Base-by-base conservation (phyloP, 2,113 vertebrate species). In the Nothobranchius kuhntae region DNA sequence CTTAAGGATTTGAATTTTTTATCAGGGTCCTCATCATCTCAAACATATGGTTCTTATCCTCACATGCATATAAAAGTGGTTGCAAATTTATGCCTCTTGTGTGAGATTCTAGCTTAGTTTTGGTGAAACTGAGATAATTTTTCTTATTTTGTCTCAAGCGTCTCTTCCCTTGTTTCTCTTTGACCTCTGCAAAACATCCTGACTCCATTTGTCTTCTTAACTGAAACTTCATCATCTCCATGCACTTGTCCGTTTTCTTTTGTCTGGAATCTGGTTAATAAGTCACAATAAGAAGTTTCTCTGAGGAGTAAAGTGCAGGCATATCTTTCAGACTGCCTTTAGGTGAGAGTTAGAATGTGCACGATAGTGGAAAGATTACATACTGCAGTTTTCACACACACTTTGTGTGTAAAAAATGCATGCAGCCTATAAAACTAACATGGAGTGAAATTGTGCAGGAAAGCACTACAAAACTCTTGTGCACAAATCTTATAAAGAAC, bases 1-100 rank as follows among this genome's bases (percentile, higher is more conserved):
- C 68, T 72, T 67, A 79, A 81, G 78, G 64, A 81, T 61, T 67
- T 86, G 46, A 70, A 89, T 87, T 64, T 88, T 88, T 87, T 38
- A 88, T 86, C 65, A 75, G 54, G 40, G 67, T 81, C 68, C 79
- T 84, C 73, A 55, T 87, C 75, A 66, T 47, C 61, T 80, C 66
- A 61, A 70, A 81, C 83, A 87, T 84, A 85, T 87, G 85, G 77
- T 68, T 75, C 73, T 73, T 45, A 60, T 80, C 63, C 71, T 75
- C 78, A 78, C 63, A 70, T 81, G 75, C 78, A 83, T 85, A 74
- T 67, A 30, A 74, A 75, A 83, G 50, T 15, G 81, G 75, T 47
- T 54, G 72, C 53, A 68, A 73, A 87, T 74, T 48, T 57, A 47
- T 50, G 24, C 51, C 51, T 69, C 35, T 71, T 17, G 10, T 17